phyloP scores from a whole-genome alignment of 2,797 vertebrate species.

The Brachyrhaphis roseni region DNA sequence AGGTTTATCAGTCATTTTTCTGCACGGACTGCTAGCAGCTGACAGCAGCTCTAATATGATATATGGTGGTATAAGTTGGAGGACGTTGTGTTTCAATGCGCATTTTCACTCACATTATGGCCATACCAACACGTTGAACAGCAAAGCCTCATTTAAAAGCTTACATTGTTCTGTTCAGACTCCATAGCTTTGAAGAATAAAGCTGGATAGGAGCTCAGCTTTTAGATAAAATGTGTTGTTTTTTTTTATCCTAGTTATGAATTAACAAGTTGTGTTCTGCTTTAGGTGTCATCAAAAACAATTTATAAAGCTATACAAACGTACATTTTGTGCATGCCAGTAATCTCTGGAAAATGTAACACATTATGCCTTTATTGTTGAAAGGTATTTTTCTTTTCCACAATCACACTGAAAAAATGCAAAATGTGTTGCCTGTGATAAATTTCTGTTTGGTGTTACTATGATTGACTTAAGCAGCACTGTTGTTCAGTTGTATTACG shows the following conservation, averaged over 20 bases:
- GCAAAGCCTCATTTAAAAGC: not conserved
- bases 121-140: not conserved
- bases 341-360: not conserved
- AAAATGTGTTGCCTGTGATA: not conserved
- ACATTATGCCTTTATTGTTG: not conserved
- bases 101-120: not conserved
- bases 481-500: not conserved
- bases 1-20: constrained; percentile 6
- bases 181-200: not conserved
- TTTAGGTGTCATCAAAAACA: not conserved
- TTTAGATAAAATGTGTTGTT: not conserved
- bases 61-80: constrained; percentile 26
- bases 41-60: constrained; percentile 39
- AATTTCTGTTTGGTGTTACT: not conserved
- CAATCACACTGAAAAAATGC: not conserved
- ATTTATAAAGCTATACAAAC: not conserved
- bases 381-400: not conserved
- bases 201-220: not conserved
- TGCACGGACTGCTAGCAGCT: not conserved
- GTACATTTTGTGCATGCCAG: not conserved
- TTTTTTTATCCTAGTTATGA: not conserved
- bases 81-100: not conserved
- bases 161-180: not conserved
- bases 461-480: not conserved
- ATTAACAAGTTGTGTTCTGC: not conserved